A percentile compares a stretch with the other conserved stretches of the same genome.
Evolutionary conservation across 2,797 vertebrate genomes (phyloP).

Genomic region (Australoheros facetus): DNA sequence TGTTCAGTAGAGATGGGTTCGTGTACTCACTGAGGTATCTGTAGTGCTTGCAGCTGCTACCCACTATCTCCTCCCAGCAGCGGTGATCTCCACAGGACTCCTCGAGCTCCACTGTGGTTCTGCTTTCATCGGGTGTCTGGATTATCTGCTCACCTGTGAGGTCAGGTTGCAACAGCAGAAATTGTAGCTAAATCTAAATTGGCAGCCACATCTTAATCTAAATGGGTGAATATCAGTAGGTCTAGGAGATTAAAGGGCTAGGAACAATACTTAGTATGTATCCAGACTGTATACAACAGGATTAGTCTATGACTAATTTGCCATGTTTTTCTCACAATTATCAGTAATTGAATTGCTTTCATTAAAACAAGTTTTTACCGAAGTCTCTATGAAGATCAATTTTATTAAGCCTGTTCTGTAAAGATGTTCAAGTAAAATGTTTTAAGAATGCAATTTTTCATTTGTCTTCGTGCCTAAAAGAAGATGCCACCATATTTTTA

Average conservation of each 20-base stretch:
- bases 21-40: constrained; percentile 48
- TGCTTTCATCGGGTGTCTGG: constrained; percentile 3
- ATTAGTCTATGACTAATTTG: neutral
- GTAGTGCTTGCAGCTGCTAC: constrained; percentile 49
- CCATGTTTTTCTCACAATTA: neutral
- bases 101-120: constrained; percentile 41
- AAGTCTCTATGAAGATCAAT: neutral
- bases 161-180: neutral
- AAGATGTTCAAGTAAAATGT: neutral
- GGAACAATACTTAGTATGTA: neutral
- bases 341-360: neutral
- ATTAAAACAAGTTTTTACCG: neutral
- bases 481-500: too few species aligned
- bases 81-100: constrained; percentile 20
- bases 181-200: neutral
- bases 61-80: constrained; percentile 68
- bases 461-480: too few species aligned
- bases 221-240: neutral
- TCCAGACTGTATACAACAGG: neutral
- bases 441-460: neutral
- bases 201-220: neutral
- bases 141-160: constrained; percentile 43
- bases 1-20: neutral
- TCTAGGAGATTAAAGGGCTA: neutral
- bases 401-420: neutral